Conservation (phyloP, 2,888 invertebrate genomes). For the Apoderus coryli region DNA sequence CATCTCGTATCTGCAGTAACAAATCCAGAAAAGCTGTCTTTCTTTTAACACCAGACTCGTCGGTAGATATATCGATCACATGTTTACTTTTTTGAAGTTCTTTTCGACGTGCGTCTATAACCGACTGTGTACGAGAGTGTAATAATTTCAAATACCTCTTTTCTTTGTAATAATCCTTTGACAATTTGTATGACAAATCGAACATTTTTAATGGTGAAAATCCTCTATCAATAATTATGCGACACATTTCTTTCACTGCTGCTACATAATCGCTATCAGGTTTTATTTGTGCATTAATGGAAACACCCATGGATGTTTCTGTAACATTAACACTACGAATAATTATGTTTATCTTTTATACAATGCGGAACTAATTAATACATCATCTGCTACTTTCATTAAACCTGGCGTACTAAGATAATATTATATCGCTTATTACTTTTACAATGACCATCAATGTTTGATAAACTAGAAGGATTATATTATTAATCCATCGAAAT, state of each 20-base stretch:
- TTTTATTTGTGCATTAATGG: slow-evolving; percentile 54
- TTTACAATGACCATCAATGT: too few relatives aligned
- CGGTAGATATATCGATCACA: slow-evolving; percentile 1
- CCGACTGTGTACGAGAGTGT: slow-evolving; percentile 39
- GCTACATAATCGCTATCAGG: slow-evolving; percentile 55
- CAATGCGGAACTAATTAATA: too few relatives aligned
- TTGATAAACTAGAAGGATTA: too few relatives aligned
- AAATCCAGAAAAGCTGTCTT: slow-evolving; percentile 55
- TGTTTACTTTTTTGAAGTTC: slow-evolving; percentile 12
- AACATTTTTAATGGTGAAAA: slow-evolving; percentile 36
- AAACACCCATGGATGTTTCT: slow-evolving; percentile 77
- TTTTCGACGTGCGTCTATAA: slow-evolving; percentile 29
- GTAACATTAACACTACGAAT: slow-evolving; percentile 26
- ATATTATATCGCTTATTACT: too few relatives aligned
- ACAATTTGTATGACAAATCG: slow-evolving; percentile 35
- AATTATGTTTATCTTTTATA: neutral
- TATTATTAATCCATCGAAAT: too few relatives aligned
- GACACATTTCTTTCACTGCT: slow-evolving; percentile 43
- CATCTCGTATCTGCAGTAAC: slow-evolving; percentile 38
- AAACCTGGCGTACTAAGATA: too few relatives aligned
- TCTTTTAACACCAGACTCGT: slow-evolving; percentile 30
- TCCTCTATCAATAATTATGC: slow-evolving; percentile 23
- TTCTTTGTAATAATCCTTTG: slow-evolving; percentile 43
- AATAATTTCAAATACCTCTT: slow-evolving; percentile 28
- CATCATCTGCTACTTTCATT: too few relatives aligned